These are phyloP conservation scores for Elmis aenea DNA, from an alignment of 2,888 invertebrate species.

Conservation along the genomic window DNA sequence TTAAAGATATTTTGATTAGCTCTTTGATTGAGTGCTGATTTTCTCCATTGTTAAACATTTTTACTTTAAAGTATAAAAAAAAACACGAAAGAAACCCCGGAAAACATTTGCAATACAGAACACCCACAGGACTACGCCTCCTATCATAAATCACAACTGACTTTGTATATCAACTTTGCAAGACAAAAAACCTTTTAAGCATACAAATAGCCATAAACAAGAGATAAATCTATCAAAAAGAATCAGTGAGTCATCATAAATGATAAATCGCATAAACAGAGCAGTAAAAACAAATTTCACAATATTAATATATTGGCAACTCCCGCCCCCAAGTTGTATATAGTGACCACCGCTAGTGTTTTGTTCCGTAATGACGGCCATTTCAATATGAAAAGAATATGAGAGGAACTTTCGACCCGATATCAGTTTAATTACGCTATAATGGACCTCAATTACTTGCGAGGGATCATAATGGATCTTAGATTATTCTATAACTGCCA, in stretches of 20 bases:
- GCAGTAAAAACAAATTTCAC: slow-evolving; percentile 18
- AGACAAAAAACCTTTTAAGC: slow-evolving; percentile 22
- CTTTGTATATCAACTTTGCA: slow-evolving; percentile 9
- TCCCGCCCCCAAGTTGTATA: slow-evolving; percentile 7
- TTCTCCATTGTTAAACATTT: too few relatives aligned
- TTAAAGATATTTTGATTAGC: too few relatives aligned
- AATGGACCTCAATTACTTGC: slow-evolving; percentile 31
- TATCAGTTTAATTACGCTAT: slow-evolving; percentile 34
- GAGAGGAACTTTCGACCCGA: slow-evolving; percentile 26
- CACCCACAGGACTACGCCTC: too few relatives aligned
- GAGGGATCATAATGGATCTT: too few relatives aligned
- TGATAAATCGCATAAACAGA: slow-evolving; percentile 22
- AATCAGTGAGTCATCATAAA: slow-evolving; percentile 20
- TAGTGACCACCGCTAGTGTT: slow-evolving; percentile 9
- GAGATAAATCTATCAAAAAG: slow-evolving; percentile 20
- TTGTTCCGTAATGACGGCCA: slow-evolving; percentile 23
- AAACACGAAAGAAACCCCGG: too few relatives aligned
- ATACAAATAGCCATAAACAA: slow-evolving; percentile 18
- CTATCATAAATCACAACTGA: neutral
- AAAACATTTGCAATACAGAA: too few relatives aligned
- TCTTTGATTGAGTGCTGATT: too few relatives aligned
- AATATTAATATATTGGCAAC: slow-evolving; percentile 21
- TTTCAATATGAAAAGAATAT: slow-evolving; percentile 43
- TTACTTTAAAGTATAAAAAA: too few relatives aligned
- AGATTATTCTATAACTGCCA: too few relatives aligned